These are phyloP conservation scores for Schizopygopsis pylzovi DNA, from an alignment of 2,797 vertebrate genomes.

Conservation along the genomic window DNA sequence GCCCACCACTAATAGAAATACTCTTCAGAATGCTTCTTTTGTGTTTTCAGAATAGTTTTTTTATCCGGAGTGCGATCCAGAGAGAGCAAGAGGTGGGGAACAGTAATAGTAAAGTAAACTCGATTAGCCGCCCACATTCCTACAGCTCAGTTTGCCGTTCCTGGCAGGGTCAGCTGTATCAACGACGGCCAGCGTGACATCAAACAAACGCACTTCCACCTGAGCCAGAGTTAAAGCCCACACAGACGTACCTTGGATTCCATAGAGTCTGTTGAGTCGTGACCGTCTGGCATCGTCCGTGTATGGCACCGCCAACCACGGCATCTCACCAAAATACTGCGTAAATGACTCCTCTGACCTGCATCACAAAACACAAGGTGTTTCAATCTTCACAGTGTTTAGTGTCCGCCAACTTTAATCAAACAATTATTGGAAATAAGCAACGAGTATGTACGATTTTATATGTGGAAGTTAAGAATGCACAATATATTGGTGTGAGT, in stretches of 20 bases:
- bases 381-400: background rate
- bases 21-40: background rate
- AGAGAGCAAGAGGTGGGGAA: background rate
- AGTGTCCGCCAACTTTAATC: no score
- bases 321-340: conserved; percentile 99
- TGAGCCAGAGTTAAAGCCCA: background rate
- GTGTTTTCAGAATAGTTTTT: background rate
- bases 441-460: background rate
- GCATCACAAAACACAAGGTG: background rate
- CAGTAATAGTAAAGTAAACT: conserved; percentile 62
- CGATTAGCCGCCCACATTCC: conserved; percentile 71
- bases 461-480: background rate
- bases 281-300: conserved; percentile 91
- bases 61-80: background rate
- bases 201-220: conserved; percentile 7
- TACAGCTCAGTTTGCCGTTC: conserved; percentile 41
- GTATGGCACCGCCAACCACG: conserved; percentile 94
- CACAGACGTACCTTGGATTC: conserved; percentile 90
- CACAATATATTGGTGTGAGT: background rate
- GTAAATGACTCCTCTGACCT: conserved; percentile 99
- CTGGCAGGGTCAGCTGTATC: conserved; percentile 30
- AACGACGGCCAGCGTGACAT: conserved; percentile 26
- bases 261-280: conserved; percentile 94
- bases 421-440: background rate
- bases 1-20: no score